Percentiles rank a stretch among this genome's conserved stretches.
Evolutionary conservation across 2,797 vertebrate species (phyloP).

Genomic region (Typhlichthys eigenmanni): DNA sequence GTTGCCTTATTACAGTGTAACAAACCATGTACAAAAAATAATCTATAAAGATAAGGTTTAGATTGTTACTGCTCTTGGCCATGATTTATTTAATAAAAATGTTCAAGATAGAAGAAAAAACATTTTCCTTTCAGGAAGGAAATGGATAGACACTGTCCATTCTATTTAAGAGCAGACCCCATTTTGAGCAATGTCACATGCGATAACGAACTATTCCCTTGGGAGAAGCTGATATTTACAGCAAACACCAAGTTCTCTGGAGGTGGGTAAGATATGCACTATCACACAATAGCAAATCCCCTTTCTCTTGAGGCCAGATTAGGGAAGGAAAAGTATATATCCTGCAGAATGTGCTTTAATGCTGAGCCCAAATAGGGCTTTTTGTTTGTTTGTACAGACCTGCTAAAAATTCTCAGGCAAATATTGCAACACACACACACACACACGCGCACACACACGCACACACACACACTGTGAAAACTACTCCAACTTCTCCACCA

Average conservation of each 20-base stretch:
- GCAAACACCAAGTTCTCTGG: slow-evolving; percentile 40
- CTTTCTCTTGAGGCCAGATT: slow-evolving; percentile 50
- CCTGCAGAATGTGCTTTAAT: slow-evolving; percentile 35
- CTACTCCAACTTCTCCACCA: too few species aligned
- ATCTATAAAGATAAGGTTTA: too few species aligned
- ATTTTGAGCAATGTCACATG: slow-evolving; percentile 26
- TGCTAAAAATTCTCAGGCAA: not conserved
- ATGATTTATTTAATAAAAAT: too few species aligned
- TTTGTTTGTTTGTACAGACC: slow-evolving; percentile 22
- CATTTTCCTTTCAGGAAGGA: too few species aligned
- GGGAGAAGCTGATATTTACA: slow-evolving; percentile 46
- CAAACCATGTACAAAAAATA: too few species aligned
- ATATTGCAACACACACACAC: not conserved
- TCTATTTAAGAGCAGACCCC: slow-evolving; percentile 27
- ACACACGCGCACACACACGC: too few species aligned
- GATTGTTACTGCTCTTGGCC: too few species aligned
- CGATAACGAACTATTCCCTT: slow-evolving; percentile 32
- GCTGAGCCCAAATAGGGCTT: slow-evolving; percentile 30
- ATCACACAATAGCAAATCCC: slow-evolving; percentile 63
- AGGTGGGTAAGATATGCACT: slow-evolving; percentile 64
- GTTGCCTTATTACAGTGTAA: too few species aligned
- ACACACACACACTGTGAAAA: too few species aligned
- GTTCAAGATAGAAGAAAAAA: not conserved
- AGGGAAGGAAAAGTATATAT: slow-evolving; percentile 46
- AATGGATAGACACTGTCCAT: too few species aligned